phyloP scores from a whole-genome alignment of 2,888 invertebrate species.

The Thalpophila matura region DNA sequence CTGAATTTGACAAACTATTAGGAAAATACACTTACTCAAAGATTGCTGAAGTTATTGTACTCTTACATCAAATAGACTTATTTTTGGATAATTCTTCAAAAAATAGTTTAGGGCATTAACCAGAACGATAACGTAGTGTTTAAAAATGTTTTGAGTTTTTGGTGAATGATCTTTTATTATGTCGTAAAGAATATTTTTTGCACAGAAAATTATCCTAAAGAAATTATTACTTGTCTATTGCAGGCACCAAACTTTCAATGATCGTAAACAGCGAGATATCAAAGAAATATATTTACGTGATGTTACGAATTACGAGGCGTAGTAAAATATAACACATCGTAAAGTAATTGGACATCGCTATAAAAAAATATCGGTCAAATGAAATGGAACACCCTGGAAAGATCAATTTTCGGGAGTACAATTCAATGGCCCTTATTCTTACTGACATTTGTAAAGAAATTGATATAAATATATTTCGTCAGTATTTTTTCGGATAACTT shows the following conservation, averaged over 20 bases:
- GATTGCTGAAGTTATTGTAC: neutral
- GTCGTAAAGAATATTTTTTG: neutral
- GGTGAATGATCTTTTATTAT: neutral
- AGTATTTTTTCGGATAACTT: too few relatives aligned
- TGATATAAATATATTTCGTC: neutral
- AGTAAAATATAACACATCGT: conserved; percentile 55
- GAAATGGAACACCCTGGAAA: conserved; percentile 33
- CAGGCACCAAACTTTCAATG: conserved; percentile 20
- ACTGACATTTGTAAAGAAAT: neutral
- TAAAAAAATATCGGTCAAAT: conserved; percentile 58
- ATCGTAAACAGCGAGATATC: conserved; percentile 45
- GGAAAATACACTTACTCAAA: conserved; percentile 2
- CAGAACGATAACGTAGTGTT: too few relatives aligned
- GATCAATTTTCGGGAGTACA: conserved; percentile 1
- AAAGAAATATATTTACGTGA: conserved; percentile 43
- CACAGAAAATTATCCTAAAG: conserved; percentile 6
- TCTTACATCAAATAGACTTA: neutral
- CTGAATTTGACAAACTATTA: conserved; percentile 31
- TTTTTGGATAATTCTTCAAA: too few relatives aligned
- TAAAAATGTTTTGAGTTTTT: too few relatives aligned
- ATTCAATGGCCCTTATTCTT: neutral
- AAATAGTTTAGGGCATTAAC: too few relatives aligned
- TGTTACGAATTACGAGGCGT: conserved; percentile 47
- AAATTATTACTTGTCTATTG: neutral
- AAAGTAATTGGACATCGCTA: conserved; percentile 56